Conservation (phyloP, 2,797 vertebrate species). For the Lutjanus argentimaculatus region DNA sequence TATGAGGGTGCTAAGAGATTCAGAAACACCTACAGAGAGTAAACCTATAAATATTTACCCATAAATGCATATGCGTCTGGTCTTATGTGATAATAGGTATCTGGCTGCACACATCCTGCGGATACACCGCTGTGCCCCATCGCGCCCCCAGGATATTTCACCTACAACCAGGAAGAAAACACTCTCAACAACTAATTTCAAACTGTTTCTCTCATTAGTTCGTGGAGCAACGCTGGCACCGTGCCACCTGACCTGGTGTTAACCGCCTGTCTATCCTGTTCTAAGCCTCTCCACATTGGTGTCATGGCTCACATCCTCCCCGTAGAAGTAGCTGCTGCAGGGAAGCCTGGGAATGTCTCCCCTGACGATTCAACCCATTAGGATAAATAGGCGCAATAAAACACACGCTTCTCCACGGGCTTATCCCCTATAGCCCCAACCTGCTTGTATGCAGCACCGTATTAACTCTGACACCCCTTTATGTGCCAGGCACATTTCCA, state of each 20-base stretch:
- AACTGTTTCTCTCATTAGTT: constrained; percentile 46
- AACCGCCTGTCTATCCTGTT: constrained; percentile 50
- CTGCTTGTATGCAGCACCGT: constrained; percentile 26
- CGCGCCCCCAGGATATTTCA: constrained; percentile 15
- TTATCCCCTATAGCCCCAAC: constrained; percentile 52
- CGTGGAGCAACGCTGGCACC: constrained; percentile 16
- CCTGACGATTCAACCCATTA: constrained; percentile 62
- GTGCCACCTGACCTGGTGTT: constrained; percentile 51
- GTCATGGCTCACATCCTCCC: constrained; percentile 45
- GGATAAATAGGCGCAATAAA: constrained; percentile 65
- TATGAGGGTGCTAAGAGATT: background rate
- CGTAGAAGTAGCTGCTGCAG: constrained; percentile 30
- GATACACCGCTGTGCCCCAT: background rate
- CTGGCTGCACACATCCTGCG: background rate
- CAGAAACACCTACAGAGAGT: background rate
- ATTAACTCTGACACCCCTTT: constrained; percentile 63
- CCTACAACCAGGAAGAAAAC: constrained; percentile 16
- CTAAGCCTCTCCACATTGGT: constrained; percentile 26
- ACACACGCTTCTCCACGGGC: constrained; percentile 50
- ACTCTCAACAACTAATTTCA: constrained; percentile 21
- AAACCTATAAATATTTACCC: background rate
- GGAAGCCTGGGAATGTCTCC: constrained; percentile 50
- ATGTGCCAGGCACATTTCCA: constrained; percentile 41
- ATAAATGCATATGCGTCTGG: background rate
- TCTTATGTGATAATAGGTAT: background rate